Evolutionary conservation across 1,140 invertebrate species (phyloP), one percentile per base, ranked within the genome.

Genomic region (Drosophila elegans): DNA sequence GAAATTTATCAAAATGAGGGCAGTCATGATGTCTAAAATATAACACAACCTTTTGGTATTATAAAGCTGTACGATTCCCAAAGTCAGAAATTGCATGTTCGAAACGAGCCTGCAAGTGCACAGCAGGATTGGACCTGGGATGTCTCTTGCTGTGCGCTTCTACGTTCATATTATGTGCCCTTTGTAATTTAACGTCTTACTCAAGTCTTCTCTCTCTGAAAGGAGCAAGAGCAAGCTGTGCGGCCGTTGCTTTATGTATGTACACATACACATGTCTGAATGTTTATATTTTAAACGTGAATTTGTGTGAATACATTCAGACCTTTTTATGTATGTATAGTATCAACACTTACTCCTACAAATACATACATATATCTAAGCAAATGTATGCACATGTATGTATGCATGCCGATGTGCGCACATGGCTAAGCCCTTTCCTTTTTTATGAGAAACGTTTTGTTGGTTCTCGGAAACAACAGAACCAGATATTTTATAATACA

Each of bases 101-200:
- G n/a, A 12, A 4, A 1, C 27, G 7, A 27, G 1, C 12, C 52
- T 54, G 34, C 52, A 39, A 53, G n/a, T 38, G 52, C 52, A 54
- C 61, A 55, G 32, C 45, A 41, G 69, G 53, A 55, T 63, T 62
- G 39, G 21, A 57, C 38, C 54, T 21, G 11, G 39, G 36, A 45
- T 53, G 44, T 71, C 57, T 52, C 55, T 61, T 61, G 69, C 69
- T 64, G 66, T 57, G 60, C 52, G 61, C 57, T 49, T 44, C 64
- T 74, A 39, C 45, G 39, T 76, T 84, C 66, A 61, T 55, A 34
- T 25, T 57, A 42, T 54, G 2, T 12, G 38, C 60, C 45, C 34
- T 52, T 66, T 52, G 38, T 66, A 51, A 78, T 78, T 86, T 82
- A 82, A 86, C 83, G 74, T 82, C 78, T 86, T 82, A 82, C 80